A percentile compares a stretch with the other conserved stretches of the same genome.
Evolutionary conservation across 1,140 invertebrate genomes (phyloP).

Genomic region (Lordiphosa clarofinis): DNA sequence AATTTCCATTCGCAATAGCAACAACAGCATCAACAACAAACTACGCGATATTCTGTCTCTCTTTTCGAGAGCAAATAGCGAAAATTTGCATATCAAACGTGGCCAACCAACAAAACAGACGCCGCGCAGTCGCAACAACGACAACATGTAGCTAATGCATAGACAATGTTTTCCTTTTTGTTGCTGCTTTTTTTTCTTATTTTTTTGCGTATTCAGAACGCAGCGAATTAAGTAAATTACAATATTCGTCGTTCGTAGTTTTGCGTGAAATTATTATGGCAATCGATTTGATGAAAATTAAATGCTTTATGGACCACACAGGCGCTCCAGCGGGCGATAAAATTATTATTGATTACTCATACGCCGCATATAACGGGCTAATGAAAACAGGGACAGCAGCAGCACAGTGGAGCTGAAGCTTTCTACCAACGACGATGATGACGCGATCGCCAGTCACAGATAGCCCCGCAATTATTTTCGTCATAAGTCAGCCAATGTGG

Average conservation of each 20-base stretch:
- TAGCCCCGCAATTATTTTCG: slow-evolving; percentile 73
- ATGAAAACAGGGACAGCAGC: slow-evolving; percentile 39
- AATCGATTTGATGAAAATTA: slow-evolving; percentile 64
- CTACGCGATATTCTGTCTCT: slow-evolving; percentile 40
- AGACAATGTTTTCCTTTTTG: slow-evolving; percentile 57
- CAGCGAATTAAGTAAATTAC: slow-evolving; percentile 75
- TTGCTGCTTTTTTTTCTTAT: slow-evolving; percentile 42
- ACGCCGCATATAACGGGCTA: slow-evolving; percentile 55
- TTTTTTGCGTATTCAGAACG: slow-evolving; percentile 66
- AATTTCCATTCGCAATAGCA: slow-evolving; percentile 29
- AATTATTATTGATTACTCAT: slow-evolving; percentile 77
- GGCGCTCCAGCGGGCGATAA: slow-evolving; percentile 39
- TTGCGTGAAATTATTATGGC: slow-evolving; percentile 72
- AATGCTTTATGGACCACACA: slow-evolving; percentile 33
- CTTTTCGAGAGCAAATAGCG: slow-evolving; percentile 35
- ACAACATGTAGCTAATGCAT: slow-evolving; percentile 59
- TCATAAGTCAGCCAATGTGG: slow-evolving; percentile 78
- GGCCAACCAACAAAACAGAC: slow-evolving; percentile 54
- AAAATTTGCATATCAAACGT: slow-evolving; percentile 74
- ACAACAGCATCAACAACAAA: slow-evolving; percentile 15
- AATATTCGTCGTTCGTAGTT: slow-evolving; percentile 56
- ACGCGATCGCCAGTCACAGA: slow-evolving; percentile 65
- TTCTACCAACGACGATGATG: slow-evolving; percentile 62
- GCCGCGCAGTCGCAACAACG: slow-evolving; percentile 63
- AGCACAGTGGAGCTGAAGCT: slow-evolving; percentile 34